These are phyloP conservation scores for Drosophila meridiana DNA, from an alignment of 2,888 invertebrate genomes.

Conservation along the genomic window DNA sequence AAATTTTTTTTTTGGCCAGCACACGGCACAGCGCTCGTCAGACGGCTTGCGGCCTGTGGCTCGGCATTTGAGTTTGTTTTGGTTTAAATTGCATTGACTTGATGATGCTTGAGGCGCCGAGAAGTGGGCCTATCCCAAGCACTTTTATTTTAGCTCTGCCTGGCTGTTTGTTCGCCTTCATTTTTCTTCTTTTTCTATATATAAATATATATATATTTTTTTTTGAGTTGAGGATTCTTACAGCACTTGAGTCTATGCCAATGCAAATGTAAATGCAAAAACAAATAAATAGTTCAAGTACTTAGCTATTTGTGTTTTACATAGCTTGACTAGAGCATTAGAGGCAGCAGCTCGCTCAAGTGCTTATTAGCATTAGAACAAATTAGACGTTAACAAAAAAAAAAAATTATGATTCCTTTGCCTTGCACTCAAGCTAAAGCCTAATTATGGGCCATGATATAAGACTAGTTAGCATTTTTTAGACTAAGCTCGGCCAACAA, in stretches of 20 bases:
- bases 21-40: slow-evolving; percentile 8
- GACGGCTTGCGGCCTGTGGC: slow-evolving; percentile 28
- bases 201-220: slow-evolving; percentile 14
- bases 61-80: slow-evolving; percentile 79
- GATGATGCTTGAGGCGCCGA: slow-evolving; percentile 62
- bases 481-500: slow-evolving; percentile 3
- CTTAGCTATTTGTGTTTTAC: slow-evolving; percentile 30
- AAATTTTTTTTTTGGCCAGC: slow-evolving; percentile 44
- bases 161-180: slow-evolving; percentile 13
- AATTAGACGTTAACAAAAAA: slow-evolving; percentile 12
- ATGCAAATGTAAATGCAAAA: slow-evolving; percentile 46
- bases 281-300: slow-evolving; percentile 62
- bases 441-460: background rate
- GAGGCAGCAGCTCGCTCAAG: slow-evolving; percentile 12
- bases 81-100: slow-evolving; percentile 78
- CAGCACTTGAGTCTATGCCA: slow-evolving; percentile 52
- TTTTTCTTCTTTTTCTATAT: slow-evolving; percentile 10
- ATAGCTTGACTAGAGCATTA: slow-evolving; percentile 18
- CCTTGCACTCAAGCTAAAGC: background rate
- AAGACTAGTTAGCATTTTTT: background rate
- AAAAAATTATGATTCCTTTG: background rate
- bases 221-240: slow-evolving; percentile 46
- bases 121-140: slow-evolving; percentile 81
- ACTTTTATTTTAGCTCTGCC: slow-evolving; percentile 58
- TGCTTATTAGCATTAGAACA: slow-evolving; percentile 1